Evolutionary conservation across 1,140 invertebrate genomes (phyloP).

Genomic region (Adoxophyes honmai): DNA sequence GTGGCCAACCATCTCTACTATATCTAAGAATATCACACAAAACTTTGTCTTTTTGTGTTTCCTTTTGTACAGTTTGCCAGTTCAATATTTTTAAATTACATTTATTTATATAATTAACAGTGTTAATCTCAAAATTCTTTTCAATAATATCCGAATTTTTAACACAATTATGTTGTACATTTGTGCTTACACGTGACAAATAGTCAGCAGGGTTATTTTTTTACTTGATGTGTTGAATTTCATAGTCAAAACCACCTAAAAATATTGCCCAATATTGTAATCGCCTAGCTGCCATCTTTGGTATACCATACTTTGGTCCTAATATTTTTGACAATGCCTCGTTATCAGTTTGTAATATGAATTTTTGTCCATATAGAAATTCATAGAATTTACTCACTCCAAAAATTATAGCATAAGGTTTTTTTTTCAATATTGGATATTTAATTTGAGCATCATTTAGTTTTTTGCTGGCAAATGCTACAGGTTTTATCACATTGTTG

Average conservation of each 20-base stretch:
- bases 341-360: slow-evolving; percentile 32
- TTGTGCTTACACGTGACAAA: slow-evolving; percentile 12
- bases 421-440: slow-evolving; percentile 23
- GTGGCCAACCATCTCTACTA: not conserved
- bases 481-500: slow-evolving; percentile 24
- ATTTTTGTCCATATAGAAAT: slow-evolving; percentile 4
- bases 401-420: slow-evolving; percentile 29
- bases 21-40: not conserved
- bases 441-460: slow-evolving; percentile 19
- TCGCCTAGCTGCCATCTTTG: slow-evolving; percentile 31
- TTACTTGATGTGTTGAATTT: slow-evolving; percentile 26
- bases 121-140: slow-evolving; percentile 15
- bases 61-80: not conserved
- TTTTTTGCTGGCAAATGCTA: slow-evolving; percentile 32
- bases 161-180: not conserved
- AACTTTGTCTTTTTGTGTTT: not conserved
- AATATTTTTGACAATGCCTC: slow-evolving; percentile 30
- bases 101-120: slow-evolving; percentile 22
- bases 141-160: slow-evolving; percentile 7
- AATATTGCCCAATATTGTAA: slow-evolving; percentile 34
- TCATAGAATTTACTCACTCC: slow-evolving; percentile 21
- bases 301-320: slow-evolving; percentile 26
- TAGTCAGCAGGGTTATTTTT: slow-evolving; percentile 26
- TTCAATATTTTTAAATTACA: slow-evolving; percentile 13
- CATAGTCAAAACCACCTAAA: slow-evolving; percentile 27